Evolutionary conservation across 2,113 vertebrate species (phyloP).

Genomic region (Cacatua alba): DNA sequence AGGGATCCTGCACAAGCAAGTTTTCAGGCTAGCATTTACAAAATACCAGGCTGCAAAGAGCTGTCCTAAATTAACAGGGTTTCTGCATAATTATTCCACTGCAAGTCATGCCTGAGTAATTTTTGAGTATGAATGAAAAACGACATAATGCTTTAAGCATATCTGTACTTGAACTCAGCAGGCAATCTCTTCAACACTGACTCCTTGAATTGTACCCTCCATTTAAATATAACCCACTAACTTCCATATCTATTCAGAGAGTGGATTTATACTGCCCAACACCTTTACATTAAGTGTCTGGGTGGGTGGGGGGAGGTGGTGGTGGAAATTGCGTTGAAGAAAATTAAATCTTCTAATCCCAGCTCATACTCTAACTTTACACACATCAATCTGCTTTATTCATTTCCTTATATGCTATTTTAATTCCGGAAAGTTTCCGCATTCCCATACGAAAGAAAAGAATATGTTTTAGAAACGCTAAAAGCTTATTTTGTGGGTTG

Average conservation of each 20-base stretch:
- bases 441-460: background rate
- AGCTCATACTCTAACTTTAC: background rate
- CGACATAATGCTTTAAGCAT: background rate
- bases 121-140: background rate
- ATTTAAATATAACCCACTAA: background rate
- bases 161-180: background rate
- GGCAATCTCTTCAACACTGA: background rate
- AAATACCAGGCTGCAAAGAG: background rate
- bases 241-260: background rate
- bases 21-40: accelerated
- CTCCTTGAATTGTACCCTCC: background rate
- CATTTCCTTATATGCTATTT: accelerated
- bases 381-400: background rate
- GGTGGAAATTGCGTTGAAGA: background rate
- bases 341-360: background rate
- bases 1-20: background rate
- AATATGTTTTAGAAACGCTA: accelerated
- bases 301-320: background rate
- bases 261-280: accelerated
- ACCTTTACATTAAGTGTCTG: background rate
- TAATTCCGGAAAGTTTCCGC: background rate
- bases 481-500: background rate
- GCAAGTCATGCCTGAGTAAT: background rate
- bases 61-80: background rate
- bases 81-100: background rate